Evolutionary conservation across 1,140 invertebrate species (phyloP).

Genomic region (Lepeophtheirus salmonis): DNA sequence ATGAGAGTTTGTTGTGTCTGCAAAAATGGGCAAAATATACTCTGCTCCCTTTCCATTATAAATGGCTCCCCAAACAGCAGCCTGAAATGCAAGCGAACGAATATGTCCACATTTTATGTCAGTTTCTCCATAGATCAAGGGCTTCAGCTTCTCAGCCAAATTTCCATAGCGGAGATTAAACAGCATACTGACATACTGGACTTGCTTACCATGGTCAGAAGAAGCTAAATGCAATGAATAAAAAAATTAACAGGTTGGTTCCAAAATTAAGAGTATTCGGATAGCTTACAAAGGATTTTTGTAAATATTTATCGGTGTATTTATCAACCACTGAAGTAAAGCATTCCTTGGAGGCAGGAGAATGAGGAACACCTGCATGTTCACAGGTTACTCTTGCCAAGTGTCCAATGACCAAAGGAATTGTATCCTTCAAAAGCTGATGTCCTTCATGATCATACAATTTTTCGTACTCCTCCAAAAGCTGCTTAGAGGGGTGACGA

Average conservation of each 20-base stretch:
- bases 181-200: not conserved
- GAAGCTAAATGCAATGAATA: no score
- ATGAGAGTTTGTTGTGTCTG: not conserved
- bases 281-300: not conserved
- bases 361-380: not conserved
- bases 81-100: not conserved
- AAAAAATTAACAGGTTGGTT: no score
- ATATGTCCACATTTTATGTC: not conserved
- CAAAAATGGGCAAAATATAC: not conserved
- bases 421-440: not conserved
- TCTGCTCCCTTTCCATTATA: not conserved
- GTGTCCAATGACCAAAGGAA: conserved; percentile 11
- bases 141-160: not conserved
- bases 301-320: not conserved
- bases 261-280: no score
- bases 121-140: not conserved
- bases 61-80: not conserved
- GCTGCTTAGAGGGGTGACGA: conserved; percentile 2
- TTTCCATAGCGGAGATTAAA: not conserved
- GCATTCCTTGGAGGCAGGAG: conserved; percentile 1
- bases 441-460: not conserved
- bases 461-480: not conserved
- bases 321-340: not conserved
- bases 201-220: not conserved
- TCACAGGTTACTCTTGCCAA: conserved; percentile 5